A percentile compares a stretch with the other conserved stretches of the same genome.
Evolutionary conservation across 2,113 vertebrate species (phyloP).

Genomic region (Cynocephalus volans): DNA sequence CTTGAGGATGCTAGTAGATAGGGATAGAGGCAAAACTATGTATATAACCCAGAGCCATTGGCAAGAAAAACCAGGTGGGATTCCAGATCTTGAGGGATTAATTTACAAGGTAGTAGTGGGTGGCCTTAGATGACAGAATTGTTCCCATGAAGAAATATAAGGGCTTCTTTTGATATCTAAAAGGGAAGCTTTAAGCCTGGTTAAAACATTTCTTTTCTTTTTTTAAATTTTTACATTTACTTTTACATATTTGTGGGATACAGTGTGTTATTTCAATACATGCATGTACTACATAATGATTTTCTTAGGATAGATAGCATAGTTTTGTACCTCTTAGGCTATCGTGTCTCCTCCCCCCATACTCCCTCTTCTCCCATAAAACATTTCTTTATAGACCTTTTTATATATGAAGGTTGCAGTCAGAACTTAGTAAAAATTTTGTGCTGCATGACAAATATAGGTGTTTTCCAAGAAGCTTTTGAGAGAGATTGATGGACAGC

Average conservation of each 20-base stretch:
- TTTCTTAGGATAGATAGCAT: too few species aligned
- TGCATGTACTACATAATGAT: too few species aligned
- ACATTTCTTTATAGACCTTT: conserved; percentile 40
- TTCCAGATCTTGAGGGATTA: not conserved
- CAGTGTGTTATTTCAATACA: too few species aligned
- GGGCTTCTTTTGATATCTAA: not conserved
- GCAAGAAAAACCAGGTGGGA: not conserved
- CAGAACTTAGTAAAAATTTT: conserved; percentile 72
- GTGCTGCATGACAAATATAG: conserved; percentile 70
- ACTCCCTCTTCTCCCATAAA: not conserved
- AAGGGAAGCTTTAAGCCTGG: not conserved
- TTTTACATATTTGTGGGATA: too few species aligned
- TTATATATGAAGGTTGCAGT: conserved; percentile 45
- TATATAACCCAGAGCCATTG: conserved; percentile 9
- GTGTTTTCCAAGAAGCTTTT: conserved; percentile 67
- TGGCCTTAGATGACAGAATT: not conserved
- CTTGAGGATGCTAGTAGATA: not conserved
- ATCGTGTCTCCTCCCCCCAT: too few species aligned
- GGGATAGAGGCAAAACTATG: not conserved
- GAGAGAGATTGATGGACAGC: conserved; percentile 64
- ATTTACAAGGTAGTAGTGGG: not conserved
- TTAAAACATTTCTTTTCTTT: not conserved
- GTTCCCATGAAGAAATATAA: not conserved
- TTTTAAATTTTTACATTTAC: too few species aligned
- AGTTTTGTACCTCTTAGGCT: too few species aligned